Evolutionary conservation across 1,140 invertebrate genomes (phyloP).

Genomic region (Drosophila orena): DNA sequence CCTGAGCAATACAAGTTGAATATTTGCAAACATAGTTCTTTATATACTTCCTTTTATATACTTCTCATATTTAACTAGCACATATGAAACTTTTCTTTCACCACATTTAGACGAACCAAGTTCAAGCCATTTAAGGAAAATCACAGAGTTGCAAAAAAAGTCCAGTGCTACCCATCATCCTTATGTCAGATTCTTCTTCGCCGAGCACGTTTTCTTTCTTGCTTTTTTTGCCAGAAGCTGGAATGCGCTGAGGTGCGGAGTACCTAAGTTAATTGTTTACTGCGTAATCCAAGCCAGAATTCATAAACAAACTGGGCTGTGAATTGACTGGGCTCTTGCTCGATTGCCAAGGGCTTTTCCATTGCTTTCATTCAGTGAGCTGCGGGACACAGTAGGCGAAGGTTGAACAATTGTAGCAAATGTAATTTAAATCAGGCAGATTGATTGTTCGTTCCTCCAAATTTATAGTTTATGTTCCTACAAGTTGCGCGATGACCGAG

Average conservation of each 20-base stretch:
- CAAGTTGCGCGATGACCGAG: constrained; percentile 6
- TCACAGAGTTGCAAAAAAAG: too few species aligned
- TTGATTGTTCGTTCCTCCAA: neutral
- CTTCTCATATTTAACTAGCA: too few species aligned
- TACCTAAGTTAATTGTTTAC: constrained; percentile 2
- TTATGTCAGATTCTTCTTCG: neutral
- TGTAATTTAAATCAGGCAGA: neutral
- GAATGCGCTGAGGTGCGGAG: neutral
- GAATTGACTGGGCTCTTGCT: constrained; percentile 8
- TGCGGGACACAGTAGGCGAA: neutral
- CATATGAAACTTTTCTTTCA: too few species aligned
- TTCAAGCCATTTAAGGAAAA: too few species aligned
- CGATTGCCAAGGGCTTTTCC: neutral
- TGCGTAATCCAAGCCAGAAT: neutral
- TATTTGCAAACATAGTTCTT: too few species aligned
- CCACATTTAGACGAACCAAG: too few species aligned
- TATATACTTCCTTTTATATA: too few species aligned
- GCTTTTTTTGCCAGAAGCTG: neutral
- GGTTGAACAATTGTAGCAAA: neutral
- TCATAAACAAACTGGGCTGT: constrained; percentile 15
- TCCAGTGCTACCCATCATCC: constrained; percentile 1
- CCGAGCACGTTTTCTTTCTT: neutral
- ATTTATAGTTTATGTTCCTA: constrained; percentile 1
- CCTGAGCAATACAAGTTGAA: too few species aligned
- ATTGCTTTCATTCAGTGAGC: constrained; percentile 10